Evolutionary conservation across 1,140 invertebrate genomes (phyloP), one percentile per base, ranked within the genome.

Genomic region (Manduca sexta): DNA sequence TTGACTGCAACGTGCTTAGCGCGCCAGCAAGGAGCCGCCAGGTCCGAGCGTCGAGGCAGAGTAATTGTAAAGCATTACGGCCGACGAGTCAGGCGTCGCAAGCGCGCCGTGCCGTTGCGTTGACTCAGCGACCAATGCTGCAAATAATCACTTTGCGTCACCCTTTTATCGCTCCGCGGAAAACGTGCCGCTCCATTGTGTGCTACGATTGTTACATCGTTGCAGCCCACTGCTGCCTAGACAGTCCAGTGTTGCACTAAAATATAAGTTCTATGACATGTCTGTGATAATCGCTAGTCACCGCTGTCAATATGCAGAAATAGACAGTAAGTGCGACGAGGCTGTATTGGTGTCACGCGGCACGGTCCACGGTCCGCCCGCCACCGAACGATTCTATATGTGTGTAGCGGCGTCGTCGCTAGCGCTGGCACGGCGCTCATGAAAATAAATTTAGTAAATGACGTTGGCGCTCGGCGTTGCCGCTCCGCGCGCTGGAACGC

Each of bases 371-470:
- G 54, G 14, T 16, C n/a, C 17, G 18, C n/a, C 38, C 21, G 21
- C 21, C 21, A 8, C 21, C 21, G 21, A 15, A 16, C 38, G 15
- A 15, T 17, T 40, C 18, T 60, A 60, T 64, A 60, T 70, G 63
- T 49, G 42, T 58, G 55, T 69, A 72, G 74, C 70, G 52, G 69
- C 72, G 68, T 72, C 69, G 72, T 73, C 77, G 80, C 70, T 72
- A 74, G 75, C 74, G 78, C 76, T 78, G 69, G 76, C 75, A 79
- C 75, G 69, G 76, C 75, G 81, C 75, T 83, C 79, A 80, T 84
- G 77, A 81, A 82, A 84, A 84, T 84, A 84, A 78, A 84, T 84
- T 84, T 84, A 84, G 81, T 84, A 81, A 80, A 80, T 84, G 81
- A 84, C 81, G 81, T 83, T 78, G 69, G 64, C 69, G 60, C 56